phyloP scores from a whole-genome alignment of 1,140 invertebrate genomes.

The Drosophila busckii region DNA sequence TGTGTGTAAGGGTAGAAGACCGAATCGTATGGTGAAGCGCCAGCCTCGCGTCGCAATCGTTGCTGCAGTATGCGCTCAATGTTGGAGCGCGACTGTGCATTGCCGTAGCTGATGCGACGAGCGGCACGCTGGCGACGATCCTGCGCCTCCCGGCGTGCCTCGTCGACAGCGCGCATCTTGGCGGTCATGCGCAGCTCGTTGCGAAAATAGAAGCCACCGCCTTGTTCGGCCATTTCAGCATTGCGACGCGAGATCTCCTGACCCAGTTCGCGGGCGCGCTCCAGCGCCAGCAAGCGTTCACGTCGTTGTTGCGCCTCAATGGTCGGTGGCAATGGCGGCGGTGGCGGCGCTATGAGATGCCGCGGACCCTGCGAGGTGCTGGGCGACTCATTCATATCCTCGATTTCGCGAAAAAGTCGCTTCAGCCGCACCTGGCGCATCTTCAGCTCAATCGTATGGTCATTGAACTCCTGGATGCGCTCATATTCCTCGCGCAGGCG shows the following conservation, averaged over 20 bases:
- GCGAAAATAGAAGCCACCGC: constrained; percentile 18
- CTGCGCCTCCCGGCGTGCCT: constrained; percentile 30
- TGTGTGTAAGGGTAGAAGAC: background rate
- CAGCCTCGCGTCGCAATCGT: constrained; percentile 9
- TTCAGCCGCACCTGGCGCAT: constrained; percentile 70
- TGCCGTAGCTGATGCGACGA: constrained; percentile 66
- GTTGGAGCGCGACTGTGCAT: constrained; percentile 56
- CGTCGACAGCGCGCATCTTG: constrained; percentile 39
- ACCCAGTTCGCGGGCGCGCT: constrained; percentile 50
- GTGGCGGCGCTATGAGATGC: background rate
- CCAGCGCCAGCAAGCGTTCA: constrained; percentile 40
- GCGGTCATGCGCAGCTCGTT: constrained; percentile 29
- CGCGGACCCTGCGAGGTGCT: background rate
- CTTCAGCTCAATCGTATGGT: constrained; percentile 68
- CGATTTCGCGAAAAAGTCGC: constrained; percentile 64
- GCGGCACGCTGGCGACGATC: constrained; percentile 48
- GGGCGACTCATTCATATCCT: constrained; percentile 56
- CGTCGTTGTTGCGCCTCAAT: constrained; percentile 22
- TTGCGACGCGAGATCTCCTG: constrained; percentile 58
- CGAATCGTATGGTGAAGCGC: background rate
- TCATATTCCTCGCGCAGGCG: constrained; percentile 64
- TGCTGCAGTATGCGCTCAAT: constrained; percentile 35
- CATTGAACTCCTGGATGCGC: constrained; percentile 66
- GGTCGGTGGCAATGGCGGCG: constrained; percentile 1
- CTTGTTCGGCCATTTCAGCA: constrained; percentile 33